phyloP scores from a whole-genome alignment of 2,888 invertebrate species.

The Tachina lurida region DNA sequence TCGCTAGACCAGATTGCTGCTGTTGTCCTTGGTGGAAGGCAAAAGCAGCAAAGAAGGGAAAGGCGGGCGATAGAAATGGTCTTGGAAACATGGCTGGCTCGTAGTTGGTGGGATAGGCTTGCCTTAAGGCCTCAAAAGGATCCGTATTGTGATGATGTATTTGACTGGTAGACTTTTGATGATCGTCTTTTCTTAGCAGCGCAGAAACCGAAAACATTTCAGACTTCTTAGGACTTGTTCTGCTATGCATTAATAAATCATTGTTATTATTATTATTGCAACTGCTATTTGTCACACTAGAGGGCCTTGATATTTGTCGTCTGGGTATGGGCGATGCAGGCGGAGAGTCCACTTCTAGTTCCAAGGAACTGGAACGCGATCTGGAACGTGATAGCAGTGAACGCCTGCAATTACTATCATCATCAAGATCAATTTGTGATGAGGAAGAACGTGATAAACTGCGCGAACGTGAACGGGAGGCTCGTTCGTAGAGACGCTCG shows the following conservation, averaged over 20 bases:
- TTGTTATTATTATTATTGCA: slow-evolving; percentile 41
- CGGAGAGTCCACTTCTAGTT: slow-evolving; percentile 90
- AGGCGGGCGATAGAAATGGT: slow-evolving; percentile 81
- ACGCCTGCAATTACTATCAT: slow-evolving; percentile 75
- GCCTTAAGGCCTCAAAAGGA: slow-evolving; percentile 84
- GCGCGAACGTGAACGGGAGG: slow-evolving; percentile 80
- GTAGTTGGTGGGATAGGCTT: slow-evolving; percentile 80
- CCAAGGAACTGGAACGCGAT: slow-evolving; percentile 85
- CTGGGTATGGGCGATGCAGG: slow-evolving; percentile 78
- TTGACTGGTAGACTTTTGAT: slow-evolving; percentile 66
- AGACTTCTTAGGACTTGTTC: slow-evolving; percentile 86
- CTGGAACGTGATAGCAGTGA: slow-evolving; percentile 76
- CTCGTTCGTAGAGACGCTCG: slow-evolving; percentile 73
- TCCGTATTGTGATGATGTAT: slow-evolving; percentile 57
- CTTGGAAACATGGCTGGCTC: slow-evolving; percentile 82
- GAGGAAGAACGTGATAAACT: slow-evolving; percentile 77
- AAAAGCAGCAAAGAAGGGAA: slow-evolving; percentile 82
- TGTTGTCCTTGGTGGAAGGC: slow-evolving; percentile 83
- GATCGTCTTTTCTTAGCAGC: slow-evolving; percentile 90
- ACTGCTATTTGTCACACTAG: slow-evolving; percentile 54
- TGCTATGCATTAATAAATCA: slow-evolving; percentile 74
- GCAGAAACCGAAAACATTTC: slow-evolving; percentile 94
- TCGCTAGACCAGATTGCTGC: slow-evolving; percentile 80
- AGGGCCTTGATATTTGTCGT: slow-evolving; percentile 76
- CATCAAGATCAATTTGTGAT: slow-evolving; percentile 78